A percentile compares a stretch with the other conserved stretches of the same genome.
Evolutionary conservation across 2,113 vertebrate genomes (phyloP).

Genomic region (Athene cunicularia): DNA sequence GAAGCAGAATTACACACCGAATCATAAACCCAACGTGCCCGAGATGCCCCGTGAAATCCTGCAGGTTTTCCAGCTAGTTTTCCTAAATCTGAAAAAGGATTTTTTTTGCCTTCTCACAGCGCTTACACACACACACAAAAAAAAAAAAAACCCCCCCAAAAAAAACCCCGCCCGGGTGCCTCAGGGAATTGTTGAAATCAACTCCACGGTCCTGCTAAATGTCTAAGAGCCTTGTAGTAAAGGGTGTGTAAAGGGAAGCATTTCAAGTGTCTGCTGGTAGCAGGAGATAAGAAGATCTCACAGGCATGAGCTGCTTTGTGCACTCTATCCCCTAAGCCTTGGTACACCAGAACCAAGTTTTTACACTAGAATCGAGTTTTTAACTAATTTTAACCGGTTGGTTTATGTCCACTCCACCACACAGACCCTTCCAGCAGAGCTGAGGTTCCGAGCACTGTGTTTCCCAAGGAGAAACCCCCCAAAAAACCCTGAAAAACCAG

Average conservation of each 20-base stretch:
- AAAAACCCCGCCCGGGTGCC: background rate
- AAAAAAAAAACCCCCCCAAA: background rate
- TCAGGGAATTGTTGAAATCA: background rate
- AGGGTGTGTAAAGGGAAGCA: background rate
- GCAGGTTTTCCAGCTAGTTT: background rate
- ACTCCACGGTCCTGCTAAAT: background rate
- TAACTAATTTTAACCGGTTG: background rate
- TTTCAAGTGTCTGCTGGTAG: background rate
- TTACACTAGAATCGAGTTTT: background rate
- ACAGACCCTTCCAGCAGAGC: background rate
- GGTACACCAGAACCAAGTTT: background rate
- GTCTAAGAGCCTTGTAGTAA: background rate
- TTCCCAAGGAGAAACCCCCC: background rate
- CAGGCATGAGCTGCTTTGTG: rapidly evolving
- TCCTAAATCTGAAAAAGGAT: background rate
- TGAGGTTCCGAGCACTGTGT: rapidly evolving
- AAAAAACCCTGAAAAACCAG: no score
- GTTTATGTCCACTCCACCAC: background rate
- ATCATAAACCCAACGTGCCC: background rate
- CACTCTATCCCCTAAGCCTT: background rate
- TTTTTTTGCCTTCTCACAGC: background rate
- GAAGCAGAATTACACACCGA: background rate
- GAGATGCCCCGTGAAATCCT: background rate
- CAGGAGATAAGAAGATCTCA: background rate
- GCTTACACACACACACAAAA: background rate